Conservation (phyloP, 2,113 vertebrate genomes). For the Brachyhypopomus gauderio region DNA sequence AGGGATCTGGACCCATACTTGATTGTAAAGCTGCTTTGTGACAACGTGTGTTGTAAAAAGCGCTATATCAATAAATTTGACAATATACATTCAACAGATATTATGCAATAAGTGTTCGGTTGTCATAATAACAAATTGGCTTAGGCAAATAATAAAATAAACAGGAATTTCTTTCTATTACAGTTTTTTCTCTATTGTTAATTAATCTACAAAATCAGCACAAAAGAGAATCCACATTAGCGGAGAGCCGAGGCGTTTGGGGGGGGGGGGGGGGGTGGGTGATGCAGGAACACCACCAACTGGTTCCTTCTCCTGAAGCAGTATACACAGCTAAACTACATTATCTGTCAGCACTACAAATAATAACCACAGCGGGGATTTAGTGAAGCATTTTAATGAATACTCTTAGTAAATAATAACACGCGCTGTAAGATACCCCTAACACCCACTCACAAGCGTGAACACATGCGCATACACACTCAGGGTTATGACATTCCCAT, state of each 20-base stretch:
- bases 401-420: conserved; percentile 52
- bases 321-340: conserved; percentile 53
- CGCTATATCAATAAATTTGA: too few relatives aligned
- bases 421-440: conserved; percentile 7
- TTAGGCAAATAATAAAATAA: too few relatives aligned
- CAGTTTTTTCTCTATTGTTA: neutral
- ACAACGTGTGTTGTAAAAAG: too few relatives aligned
- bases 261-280: neutral
- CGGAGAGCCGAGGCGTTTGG: neutral
- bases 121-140: too few relatives aligned
- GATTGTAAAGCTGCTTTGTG: too few relatives aligned
- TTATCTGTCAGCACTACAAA: conserved; percentile 57
- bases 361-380: conserved; percentile 53
- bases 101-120: too few relatives aligned
- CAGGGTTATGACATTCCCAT: neutral
- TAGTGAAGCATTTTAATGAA: conserved; percentile 54
- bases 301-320: conserved; percentile 52
- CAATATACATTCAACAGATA: too few relatives aligned
- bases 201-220: conserved; percentile 32
- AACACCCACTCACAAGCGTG: conserved; percentile 13
- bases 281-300: conserved; percentile 31
- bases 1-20: too few relatives aligned
- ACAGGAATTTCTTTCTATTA: neutral
- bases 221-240: conserved; percentile 3
- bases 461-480: conserved; percentile 8